A percentile compares a stretch with the other conserved stretches of the same genome.
Evolutionary conservation across 2,113 vertebrate species (phyloP).

Genomic region (Eulacestoma nigropectus): DNA sequence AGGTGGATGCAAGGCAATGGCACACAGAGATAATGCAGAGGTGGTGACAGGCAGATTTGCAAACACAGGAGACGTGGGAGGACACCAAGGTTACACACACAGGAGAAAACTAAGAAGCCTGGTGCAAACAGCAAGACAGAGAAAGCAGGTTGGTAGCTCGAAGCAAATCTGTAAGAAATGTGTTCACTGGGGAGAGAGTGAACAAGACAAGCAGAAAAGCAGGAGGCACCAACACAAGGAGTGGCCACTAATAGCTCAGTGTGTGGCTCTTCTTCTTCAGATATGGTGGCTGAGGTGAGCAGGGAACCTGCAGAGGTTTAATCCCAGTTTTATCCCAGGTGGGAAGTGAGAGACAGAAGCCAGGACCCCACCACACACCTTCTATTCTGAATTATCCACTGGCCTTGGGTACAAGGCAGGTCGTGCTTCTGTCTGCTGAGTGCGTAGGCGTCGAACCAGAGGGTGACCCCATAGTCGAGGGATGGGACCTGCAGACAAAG

Average conservation of each 20-base stretch:
- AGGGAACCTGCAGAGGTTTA: not conserved
- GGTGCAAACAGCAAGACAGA: not conserved
- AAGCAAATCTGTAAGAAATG: not conserved
- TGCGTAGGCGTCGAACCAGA: conserved; percentile 88
- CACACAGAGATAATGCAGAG: conserved; percentile 36
- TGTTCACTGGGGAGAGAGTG: not conserved
- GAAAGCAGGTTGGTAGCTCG: not conserved
- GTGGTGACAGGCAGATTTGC: conserved; percentile 61
- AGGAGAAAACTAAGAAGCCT: conserved; percentile 18
- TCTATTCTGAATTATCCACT: conserved; percentile 88
- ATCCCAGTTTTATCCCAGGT: not conserved
- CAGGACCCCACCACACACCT: conserved; percentile 68
- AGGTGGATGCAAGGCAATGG: conserved; percentile 26
- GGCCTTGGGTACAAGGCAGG: conserved; percentile 85
- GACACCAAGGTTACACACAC: conserved; percentile 35
- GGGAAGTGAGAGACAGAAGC: not conserved
- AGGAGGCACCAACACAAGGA: not conserved
- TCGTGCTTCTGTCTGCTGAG: conserved; percentile 78
- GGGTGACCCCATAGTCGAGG: conserved; percentile 77
- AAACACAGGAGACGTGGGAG: conserved; percentile 54
- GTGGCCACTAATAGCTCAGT: not conserved
- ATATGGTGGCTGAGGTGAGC: not conserved
- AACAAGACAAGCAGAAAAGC: not conserved
- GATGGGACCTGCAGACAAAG: conserved; percentile 77
- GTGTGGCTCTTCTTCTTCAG: not conserved